phyloP scores from a whole-genome alignment of 2,888 invertebrate genomes.

The Phalera bucephala region DNA sequence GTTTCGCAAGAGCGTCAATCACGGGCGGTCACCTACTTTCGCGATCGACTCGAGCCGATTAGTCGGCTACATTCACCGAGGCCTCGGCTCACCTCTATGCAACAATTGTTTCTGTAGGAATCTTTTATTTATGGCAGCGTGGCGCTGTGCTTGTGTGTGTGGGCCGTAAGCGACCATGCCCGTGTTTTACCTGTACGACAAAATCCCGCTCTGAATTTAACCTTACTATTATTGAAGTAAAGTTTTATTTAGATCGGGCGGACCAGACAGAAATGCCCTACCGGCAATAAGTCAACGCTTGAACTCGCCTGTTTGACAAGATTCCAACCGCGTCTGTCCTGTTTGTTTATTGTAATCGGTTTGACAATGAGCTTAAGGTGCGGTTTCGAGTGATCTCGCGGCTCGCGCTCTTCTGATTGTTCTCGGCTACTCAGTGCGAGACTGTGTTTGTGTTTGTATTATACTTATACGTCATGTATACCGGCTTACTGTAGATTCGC shows the following conservation, averaged over 20 bases:
- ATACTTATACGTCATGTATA: slow-evolving; percentile 81
- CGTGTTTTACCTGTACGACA: slow-evolving; percentile 76
- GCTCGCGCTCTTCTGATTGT: slow-evolving; percentile 70
- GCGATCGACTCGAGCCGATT: slow-evolving; percentile 79
- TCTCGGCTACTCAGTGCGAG: slow-evolving; percentile 68
- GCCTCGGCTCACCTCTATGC: slow-evolving; percentile 80
- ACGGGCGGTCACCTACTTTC: slow-evolving; percentile 82
- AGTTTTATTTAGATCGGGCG: slow-evolving; percentile 37
- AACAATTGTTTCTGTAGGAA: slow-evolving; percentile 83
- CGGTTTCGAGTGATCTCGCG: slow-evolving; percentile 81
- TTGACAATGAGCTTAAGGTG: slow-evolving; percentile 83
- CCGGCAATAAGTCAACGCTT: slow-evolving; percentile 83
- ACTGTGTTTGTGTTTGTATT: slow-evolving; percentile 77
- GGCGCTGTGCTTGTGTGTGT: slow-evolving; percentile 64
- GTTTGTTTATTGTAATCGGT: slow-evolving; percentile 84
- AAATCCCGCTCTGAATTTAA: slow-evolving; percentile 30
- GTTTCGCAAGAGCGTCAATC: slow-evolving; percentile 81
- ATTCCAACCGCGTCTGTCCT: slow-evolving; percentile 83
- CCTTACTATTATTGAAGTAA: slow-evolving; percentile 31
- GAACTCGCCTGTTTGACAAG: slow-evolving; percentile 83
- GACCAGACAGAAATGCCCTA: slow-evolving; percentile 70
- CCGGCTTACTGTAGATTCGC: slow-evolving; percentile 79
- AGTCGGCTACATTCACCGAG: slow-evolving; percentile 79
- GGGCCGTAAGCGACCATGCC: slow-evolving; percentile 63
- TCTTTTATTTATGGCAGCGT: slow-evolving; percentile 82